A percentile compares a stretch with the other conserved stretches of the same genome.
Evolutionary conservation across 1,140 invertebrate species (phyloP).

Genomic region (Rhopalosiphum maidis): DNA sequence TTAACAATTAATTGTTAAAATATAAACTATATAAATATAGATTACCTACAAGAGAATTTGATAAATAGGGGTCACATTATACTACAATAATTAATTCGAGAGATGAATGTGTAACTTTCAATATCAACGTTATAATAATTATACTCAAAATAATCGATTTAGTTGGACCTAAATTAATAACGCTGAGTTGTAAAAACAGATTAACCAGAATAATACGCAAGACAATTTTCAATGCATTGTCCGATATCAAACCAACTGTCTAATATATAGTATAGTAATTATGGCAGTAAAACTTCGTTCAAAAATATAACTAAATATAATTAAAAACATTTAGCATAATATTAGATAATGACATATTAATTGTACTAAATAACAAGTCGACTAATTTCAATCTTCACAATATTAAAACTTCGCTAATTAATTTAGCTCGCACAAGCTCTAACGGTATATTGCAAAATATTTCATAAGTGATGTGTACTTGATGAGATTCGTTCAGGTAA

Average conservation of each 20-base stretch:
- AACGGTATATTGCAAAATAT: no score
- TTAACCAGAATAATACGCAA: background rate
- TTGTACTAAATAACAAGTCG: no score
- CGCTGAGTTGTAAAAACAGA: background rate
- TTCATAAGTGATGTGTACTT: no score
- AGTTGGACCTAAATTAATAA: background rate
- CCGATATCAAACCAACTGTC: background rate
- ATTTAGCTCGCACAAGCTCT: no score
- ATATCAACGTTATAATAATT: background rate
- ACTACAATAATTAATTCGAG: background rate
- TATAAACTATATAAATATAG: no score
- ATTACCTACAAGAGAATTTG: background rate
- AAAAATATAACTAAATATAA: background rate
- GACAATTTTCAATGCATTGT: background rate
- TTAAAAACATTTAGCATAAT: no score
- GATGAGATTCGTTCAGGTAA: background rate
- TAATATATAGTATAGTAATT: background rate
- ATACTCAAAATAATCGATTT: background rate
- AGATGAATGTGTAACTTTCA: background rate
- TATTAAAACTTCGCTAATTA: no score
- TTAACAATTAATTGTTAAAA: no score
- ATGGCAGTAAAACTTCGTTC: background rate
- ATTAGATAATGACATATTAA: no score
- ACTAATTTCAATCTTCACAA: no score
- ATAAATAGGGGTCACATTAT: background rate